Evolutionary conservation across 37 sponge, comb jelly and placozoan species (phyloP).

Genomic region (Halichondria panicea): DNA sequence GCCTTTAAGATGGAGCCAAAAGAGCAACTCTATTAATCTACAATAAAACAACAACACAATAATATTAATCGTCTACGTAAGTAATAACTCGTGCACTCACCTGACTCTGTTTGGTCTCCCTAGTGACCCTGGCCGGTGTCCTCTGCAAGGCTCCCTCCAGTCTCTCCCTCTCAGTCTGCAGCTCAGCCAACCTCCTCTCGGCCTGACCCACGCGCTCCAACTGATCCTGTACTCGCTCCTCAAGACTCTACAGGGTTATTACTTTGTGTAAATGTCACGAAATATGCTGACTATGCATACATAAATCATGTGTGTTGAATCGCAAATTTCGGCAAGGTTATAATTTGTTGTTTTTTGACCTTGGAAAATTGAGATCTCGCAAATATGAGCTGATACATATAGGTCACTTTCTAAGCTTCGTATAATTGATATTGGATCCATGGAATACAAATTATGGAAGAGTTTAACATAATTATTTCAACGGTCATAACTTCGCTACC

Average conservation of each 20-base stretch:
- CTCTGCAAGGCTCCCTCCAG: slow-evolving; percentile 36
- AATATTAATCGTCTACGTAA: not conserved
- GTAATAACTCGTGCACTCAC: not conserved
- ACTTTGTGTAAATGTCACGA: too few species aligned
- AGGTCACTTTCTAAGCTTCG: too few species aligned
- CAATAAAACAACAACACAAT: not conserved
- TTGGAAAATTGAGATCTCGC: too few species aligned
- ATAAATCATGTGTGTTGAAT: too few species aligned
- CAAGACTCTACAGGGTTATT: slow-evolving; percentile 24
- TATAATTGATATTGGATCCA: too few species aligned
- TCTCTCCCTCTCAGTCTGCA: slow-evolving; percentile 53
- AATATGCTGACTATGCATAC: too few species aligned
- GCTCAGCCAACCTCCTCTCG: slow-evolving; percentile 33
- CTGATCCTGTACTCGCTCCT: slow-evolving; percentile 25
- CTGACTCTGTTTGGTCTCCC: slow-evolving; percentile 32
- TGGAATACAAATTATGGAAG: too few species aligned
- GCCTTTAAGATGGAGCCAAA: not conserved
- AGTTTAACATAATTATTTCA: too few species aligned
- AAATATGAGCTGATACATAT: too few species aligned
- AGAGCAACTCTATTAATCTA: not conserved
- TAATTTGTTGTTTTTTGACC: too few species aligned
- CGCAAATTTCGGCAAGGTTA: too few species aligned
- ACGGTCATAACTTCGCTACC: too few species aligned
- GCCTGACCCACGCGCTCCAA: slow-evolving; percentile 26
- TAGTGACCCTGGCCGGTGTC: slow-evolving; percentile 13